phyloP scores from a whole-genome alignment of 2,888 invertebrate species.

The Rambutsinella grinnellia region DNA sequence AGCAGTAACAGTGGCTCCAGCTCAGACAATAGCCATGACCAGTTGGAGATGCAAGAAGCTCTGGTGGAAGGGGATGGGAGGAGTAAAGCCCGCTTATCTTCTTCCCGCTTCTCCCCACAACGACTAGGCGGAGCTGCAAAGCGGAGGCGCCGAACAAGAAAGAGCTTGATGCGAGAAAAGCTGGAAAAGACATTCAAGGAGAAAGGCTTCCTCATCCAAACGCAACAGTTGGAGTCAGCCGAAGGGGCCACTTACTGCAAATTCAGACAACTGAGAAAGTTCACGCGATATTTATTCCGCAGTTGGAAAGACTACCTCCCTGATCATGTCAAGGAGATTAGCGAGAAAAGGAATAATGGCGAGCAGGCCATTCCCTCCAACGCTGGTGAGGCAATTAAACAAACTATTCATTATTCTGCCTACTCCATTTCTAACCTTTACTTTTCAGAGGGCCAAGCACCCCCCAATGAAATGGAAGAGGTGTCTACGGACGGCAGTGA shows the following conservation, averaged over 20 bases:
- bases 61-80: background rate
- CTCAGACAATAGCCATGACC: constrained; percentile 67
- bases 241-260: constrained; percentile 96
- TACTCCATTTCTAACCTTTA: too few species aligned
- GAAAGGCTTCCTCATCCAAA: constrained; percentile 92
- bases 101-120: background rate
- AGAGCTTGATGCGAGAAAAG: constrained; percentile 88
- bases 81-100: background rate
- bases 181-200: constrained; percentile 93
- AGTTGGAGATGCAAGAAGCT: background rate
- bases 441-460: too few species aligned
- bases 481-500: too few species aligned
- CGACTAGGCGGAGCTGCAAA: constrained; percentile 68
- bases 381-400: too few species aligned
- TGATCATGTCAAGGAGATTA: constrained; percentile 74
- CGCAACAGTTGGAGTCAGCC: constrained; percentile 91
- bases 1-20: constrained; percentile 69
- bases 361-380: background rate
- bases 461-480: too few species aligned
- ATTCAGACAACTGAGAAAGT: constrained; percentile 89
- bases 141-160: constrained; percentile 81
- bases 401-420: too few species aligned
- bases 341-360: constrained; percentile 22
- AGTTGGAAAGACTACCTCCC: constrained; percentile 95
- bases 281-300: constrained; percentile 89